These are phyloP conservation scores for Felis catus DNA, from an alignment of 2,113 vertebrate genomes.

Conservation along the genomic window F.catus_Fca126_mat1.0 CM031421.1:40240501-40241000, in stretches of 20 bases:
- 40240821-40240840: neutral
- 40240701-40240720: accelerated
- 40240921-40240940: neutral
- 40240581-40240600: neutral
- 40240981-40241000: neutral
- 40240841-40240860: neutral
- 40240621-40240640: neutral
- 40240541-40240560: neutral
- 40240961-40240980: neutral
- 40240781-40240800: neutral
- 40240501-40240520: neutral
- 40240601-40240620: neutral
- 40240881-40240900: neutral
- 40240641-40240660: neutral
- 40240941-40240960: neutral
- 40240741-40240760: neutral
- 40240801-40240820: neutral
- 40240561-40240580: too few species aligned
- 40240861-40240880: constrained; percentile 6
- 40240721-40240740: neutral
- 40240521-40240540: neutral
- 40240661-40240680: neutral
- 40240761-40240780: neutral
- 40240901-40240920: neutral
- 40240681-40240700: neutral